Percentiles rank a stretch among this genome's conserved stretches.
phyloP scores from a whole-genome alignment of 2,797 vertebrate genomes.

The Otolemur crassicaudatus region DNA sequence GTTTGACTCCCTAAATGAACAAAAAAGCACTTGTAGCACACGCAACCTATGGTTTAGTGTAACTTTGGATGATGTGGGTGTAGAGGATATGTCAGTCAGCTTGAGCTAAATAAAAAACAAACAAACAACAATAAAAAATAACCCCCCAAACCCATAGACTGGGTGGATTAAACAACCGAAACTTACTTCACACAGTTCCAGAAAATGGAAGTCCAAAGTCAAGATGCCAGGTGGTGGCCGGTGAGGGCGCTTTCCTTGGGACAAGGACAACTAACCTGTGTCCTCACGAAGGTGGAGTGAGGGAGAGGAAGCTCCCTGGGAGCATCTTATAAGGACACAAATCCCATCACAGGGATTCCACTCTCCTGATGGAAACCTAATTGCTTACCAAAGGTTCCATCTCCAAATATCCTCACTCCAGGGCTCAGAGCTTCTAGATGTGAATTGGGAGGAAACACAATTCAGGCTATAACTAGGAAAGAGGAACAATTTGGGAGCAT shows the following conservation, averaged over 20 bases:
- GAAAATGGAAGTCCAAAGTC: background rate
- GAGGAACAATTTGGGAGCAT: background rate
- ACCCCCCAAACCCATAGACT: background rate
- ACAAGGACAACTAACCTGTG: background rate
- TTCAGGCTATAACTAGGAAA: background rate
- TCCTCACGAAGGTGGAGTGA: background rate
- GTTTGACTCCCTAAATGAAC: background rate
- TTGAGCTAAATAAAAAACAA: background rate
- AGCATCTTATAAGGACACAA: background rate
- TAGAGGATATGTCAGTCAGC: background rate
- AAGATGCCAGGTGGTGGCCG: background rate
- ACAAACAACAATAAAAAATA: too few species aligned
- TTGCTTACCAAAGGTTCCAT: background rate
- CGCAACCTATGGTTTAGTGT: background rate
- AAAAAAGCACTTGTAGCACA: background rate
- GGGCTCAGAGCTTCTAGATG: background rate
- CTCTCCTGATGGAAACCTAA: background rate
- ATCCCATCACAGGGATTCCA: background rate
- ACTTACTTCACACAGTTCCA: background rate
- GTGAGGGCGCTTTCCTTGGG: background rate
- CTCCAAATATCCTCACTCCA: background rate
- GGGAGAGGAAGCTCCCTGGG: background rate
- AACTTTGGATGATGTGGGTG: background rate
- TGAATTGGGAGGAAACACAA: background rate
- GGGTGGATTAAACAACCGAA: background rate